These are phyloP conservation scores for Romanogobio albipinnatus DNA, from an alignment of 2,113 vertebrate species.

Conservation along the genomic window DNA sequence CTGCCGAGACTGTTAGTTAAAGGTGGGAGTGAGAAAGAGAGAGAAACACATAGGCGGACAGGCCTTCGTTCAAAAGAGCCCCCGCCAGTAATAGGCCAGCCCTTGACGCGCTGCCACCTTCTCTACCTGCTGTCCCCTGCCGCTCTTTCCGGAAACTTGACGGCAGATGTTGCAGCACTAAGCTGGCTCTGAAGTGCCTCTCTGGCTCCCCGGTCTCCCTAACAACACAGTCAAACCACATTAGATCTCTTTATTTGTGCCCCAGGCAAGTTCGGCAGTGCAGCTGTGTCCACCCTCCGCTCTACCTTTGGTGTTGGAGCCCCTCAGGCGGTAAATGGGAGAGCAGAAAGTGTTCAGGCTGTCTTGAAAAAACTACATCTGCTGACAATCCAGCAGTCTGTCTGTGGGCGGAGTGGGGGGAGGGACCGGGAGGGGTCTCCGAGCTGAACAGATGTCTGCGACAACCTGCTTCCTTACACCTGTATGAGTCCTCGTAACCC, in stretches of 20 bases:
- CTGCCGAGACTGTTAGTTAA: constrained; percentile 72
- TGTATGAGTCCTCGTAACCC: constrained; percentile 80
- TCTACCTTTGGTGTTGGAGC: constrained; percentile 92
- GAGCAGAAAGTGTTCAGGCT: constrained; percentile 66
- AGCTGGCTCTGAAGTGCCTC: constrained; percentile 95
- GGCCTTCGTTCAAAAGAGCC: constrained; percentile 80
- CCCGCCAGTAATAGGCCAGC: constrained; percentile 73
- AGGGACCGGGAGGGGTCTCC: constrained; percentile 68
- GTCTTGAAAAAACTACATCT: constrained; percentile 80
- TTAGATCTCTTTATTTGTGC: constrained; percentile 95
- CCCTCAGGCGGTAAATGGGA: constrained; percentile 86
- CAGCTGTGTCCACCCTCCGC: constrained; percentile 93
- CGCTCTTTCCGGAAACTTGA: constrained; percentile 83
- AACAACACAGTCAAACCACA: constrained; percentile 84
- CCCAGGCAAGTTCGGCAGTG: constrained; percentile 86
- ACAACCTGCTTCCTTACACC: constrained; percentile 90
- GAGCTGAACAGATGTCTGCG: constrained; percentile 84
- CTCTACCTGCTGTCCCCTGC: constrained; percentile 89
- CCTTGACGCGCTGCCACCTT: constrained; percentile 70
- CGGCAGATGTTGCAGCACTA: constrained; percentile 88
- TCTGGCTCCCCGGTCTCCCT: constrained; percentile 82
- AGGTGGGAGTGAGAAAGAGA: constrained; percentile 17
- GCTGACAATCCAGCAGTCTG: constrained; percentile 82
- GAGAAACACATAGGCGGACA: constrained; percentile 14
- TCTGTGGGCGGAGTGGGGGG: constrained; percentile 71